Base-by-base conservation (phyloP, 2,113 vertebrate species). In the Lonchura striata region DNA sequence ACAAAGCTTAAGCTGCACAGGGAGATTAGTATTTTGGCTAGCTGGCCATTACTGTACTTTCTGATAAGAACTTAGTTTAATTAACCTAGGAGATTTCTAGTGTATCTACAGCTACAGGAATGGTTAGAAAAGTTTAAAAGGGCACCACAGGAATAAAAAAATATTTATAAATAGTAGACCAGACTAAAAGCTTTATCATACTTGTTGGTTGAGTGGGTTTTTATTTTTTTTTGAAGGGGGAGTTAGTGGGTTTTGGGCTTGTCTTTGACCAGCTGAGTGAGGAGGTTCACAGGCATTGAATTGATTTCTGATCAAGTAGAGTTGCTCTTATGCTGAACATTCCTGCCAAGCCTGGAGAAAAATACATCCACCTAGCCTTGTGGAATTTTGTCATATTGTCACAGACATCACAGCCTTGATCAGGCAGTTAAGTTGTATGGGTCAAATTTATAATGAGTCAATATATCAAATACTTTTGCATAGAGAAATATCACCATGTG, bases 21-120 rank as follows among this genome's bases (percentile, higher is more conserved):
- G 52, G 68, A 92, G 75, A 94, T 96, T 86, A 90, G 35, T 49
- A 47, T 86, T 90, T 94, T 88, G 72, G 57, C 65, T 86, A 75
- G 24, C 72, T 92, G 41, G 49, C 23, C n/a, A 11, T 56, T 70
- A 37, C 44, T 75, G 47, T 90, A 83, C 64, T 78, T 92, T 63
- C 54, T 95, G 94, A 96, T 93, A 96, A 94, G 82, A 88, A 81
- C 1, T 10, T 6, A 35, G 2, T 2, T 88, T 93, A 92, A 96
- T 95, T 92, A 94, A 74, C 64, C 49, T 88, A 17, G 13, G 21
- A 81, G 74, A 68, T 84, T 94, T 79, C 49, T 35, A 25, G 14
- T 22, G 25, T 75, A 64, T 60, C 33, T 81, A 47, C 22, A 82
- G 37, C 10, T 12, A 76, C 52, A 63, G 15, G 13, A 92, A 64